phyloP scores from a whole-genome alignment of 2,888 invertebrate species.

The Mythimna lalbum region DNA sequence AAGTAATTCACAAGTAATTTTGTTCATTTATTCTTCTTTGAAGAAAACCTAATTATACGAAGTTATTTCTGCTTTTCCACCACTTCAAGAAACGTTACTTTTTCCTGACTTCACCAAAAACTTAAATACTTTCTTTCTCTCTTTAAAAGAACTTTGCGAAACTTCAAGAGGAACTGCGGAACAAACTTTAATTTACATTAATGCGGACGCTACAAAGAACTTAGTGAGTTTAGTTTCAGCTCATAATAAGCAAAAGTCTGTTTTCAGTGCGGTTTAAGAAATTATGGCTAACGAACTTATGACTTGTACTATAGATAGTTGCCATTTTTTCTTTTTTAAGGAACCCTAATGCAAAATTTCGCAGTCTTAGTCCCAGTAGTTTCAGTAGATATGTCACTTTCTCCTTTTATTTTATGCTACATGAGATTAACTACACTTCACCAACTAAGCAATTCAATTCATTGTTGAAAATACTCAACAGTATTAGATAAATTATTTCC shows the following conservation, averaged over 20 bases:
- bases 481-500: background rate
- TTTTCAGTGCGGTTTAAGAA: conserved; percentile 23
- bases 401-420: background rate
- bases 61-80: conserved; percentile 19
- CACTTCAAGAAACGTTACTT: conserved; percentile 19
- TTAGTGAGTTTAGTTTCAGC: conserved; percentile 39
- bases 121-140: conserved; percentile 39
- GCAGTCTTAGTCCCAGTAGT: too few relatives aligned
- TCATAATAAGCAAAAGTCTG: conserved; percentile 50
- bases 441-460: background rate
- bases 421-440: background rate
- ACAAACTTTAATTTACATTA: conserved; percentile 61
- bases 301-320: conserved; percentile 43
- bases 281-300: conserved; percentile 39
- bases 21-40: background rate
- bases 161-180: conserved; percentile 49
- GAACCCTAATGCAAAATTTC: too few relatives aligned
- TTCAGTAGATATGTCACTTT: too few relatives aligned
- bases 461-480: too few relatives aligned
- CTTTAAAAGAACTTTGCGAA: conserved; percentile 41
- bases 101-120: conserved; percentile 25
- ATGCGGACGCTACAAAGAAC: conserved; percentile 51
- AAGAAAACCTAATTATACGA: conserved; percentile 20
- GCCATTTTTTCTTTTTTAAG: conserved; percentile 19
- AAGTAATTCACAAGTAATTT: conserved; percentile 1